phyloP scores from a whole-genome alignment of 2,888 invertebrate species.

The Microchrysa polita region DNA sequence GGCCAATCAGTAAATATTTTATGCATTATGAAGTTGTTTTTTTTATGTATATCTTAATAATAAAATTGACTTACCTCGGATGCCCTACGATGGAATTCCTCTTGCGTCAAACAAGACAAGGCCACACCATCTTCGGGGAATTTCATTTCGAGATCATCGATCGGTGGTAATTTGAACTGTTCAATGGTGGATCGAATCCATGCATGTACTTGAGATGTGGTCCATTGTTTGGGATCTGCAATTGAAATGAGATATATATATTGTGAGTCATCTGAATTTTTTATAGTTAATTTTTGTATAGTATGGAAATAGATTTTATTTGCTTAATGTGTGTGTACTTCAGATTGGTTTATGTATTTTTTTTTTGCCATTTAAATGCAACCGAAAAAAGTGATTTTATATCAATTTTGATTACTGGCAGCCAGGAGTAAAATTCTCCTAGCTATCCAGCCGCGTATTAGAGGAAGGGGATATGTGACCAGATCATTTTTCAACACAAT shows the following conservation, averaged over 20 bases:
- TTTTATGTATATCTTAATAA: neutral
- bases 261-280: no score
- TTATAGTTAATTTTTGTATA: slow-evolving; percentile 14
- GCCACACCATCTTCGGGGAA: slow-evolving; percentile 84
- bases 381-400: no score
- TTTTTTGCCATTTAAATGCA: no score
- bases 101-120: slow-evolving; percentile 80
- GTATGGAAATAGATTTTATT: no score
- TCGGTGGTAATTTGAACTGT: slow-evolving; percentile 80
- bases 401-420: no score
- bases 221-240: slow-evolving; percentile 91
- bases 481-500: no score
- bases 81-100: slow-evolving; percentile 84
- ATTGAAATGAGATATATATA: slow-evolving; percentile 22
- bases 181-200: slow-evolving; percentile 90
- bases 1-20: neutral
- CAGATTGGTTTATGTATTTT: no score
- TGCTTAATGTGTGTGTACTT: no score
- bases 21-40: no score
- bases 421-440: no score
- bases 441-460: no score
- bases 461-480: no score
- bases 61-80: slow-evolving; percentile 74
- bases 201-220: slow-evolving; percentile 81
- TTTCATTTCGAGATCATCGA: slow-evolving; percentile 77